phyloP scores from a whole-genome alignment of 2,888 invertebrate species.

The Helicoverpa assulta region DNA sequence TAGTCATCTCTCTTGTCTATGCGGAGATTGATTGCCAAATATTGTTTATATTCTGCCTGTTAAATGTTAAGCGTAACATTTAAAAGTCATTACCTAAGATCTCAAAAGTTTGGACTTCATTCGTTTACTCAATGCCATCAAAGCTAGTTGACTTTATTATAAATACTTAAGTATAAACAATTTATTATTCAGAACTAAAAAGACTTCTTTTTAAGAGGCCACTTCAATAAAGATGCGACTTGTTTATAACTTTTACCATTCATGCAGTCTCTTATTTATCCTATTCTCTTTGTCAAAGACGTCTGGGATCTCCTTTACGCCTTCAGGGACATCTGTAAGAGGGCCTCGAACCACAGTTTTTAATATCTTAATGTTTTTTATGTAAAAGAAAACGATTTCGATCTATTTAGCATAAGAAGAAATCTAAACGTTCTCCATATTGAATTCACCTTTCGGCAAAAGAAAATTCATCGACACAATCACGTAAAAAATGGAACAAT shows the following conservation, averaged over 20 bases:
- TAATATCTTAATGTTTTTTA: conserved; percentile 10
- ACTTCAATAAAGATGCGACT: conserved; percentile 41
- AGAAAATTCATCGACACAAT: conserved; percentile 51
- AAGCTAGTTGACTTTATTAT: too few species aligned
- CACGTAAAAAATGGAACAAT: conserved; percentile 64
- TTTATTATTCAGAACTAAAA: not conserved
- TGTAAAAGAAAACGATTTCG: not conserved
- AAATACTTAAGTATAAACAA: not conserved
- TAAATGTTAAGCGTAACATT: too few species aligned
- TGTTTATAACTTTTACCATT: conserved; percentile 47
- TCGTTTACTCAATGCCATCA: too few species aligned
- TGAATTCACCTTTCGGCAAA: conserved; percentile 13
- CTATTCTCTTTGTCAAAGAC: conserved; percentile 41
- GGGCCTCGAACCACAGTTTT: conserved; percentile 5
- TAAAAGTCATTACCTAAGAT: not conserved
- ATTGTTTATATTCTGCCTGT: too few species aligned
- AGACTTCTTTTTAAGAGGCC: not conserved
- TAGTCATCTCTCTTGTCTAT: not conserved
- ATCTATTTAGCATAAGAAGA: not conserved
- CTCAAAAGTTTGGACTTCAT: too few species aligned
- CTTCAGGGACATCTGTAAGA: conserved; percentile 26
- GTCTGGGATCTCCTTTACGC: conserved; percentile 25
- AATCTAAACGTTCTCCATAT: conserved; percentile 1
- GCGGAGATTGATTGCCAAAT: too few species aligned
- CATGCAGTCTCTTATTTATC: conserved; percentile 28